Percentiles rank a stretch among this genome's conserved stretches.
Conservation (phyloP, 2,113 vertebrate species). For the Heteronetta atricapilla region DNA sequence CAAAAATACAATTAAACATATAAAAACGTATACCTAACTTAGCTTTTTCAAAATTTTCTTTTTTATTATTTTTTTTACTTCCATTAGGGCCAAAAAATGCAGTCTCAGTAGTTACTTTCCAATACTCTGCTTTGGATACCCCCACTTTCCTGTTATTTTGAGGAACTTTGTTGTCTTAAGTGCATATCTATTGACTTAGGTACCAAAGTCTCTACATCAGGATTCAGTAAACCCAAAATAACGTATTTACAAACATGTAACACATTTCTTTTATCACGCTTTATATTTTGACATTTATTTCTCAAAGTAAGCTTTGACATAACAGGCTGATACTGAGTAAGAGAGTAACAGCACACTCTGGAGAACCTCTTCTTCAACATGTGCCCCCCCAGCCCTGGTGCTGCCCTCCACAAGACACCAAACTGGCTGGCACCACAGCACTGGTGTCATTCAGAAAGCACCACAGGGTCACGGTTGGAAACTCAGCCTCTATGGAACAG, state of each 20-base stretch:
- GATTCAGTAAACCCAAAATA: neutral
- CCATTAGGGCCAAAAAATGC: neutral
- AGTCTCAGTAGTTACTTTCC: neutral
- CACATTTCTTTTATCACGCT: no score
- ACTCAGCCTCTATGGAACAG: neutral
- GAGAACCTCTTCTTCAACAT: neutral
- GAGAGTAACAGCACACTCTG: fast-evolving
- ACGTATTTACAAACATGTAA: neutral
- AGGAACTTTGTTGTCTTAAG: neutral
- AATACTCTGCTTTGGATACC: neutral
- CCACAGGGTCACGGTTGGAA: neutral
- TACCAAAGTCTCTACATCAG: neutral
- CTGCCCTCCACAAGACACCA: neutral
- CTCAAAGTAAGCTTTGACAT: neutral
- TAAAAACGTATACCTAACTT: neutral
- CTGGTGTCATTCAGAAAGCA: neutral
- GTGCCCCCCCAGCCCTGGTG: neutral
- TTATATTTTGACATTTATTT: neutral
- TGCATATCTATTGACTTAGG: neutral
- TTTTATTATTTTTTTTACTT: neutral
- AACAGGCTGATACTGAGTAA: neutral
- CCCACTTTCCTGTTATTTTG: neutral
- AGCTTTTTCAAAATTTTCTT: neutral
- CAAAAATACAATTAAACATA: neutral
- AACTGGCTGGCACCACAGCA: neutral